Evolutionary conservation across 1,140 invertebrate genomes (phyloP), one percentile per base, ranked within the genome.

Genomic region (Doryteuthis pealeii): DNA sequence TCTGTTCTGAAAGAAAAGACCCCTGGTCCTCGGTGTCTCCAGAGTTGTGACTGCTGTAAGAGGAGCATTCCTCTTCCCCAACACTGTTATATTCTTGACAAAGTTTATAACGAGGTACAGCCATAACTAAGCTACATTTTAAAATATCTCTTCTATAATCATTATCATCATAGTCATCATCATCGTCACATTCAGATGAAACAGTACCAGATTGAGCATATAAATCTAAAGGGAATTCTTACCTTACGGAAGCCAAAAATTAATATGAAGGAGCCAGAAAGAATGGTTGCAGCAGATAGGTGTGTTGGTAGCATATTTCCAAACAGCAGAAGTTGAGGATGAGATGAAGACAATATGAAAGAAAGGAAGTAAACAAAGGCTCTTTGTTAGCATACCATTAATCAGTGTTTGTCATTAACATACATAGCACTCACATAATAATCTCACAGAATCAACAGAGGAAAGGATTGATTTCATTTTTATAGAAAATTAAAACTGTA

Each of bases 171-270:
- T 71, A 68, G 73, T 81, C 79, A 80, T 77, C 73, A 79, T 83
- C 83, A 73, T n/a, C 10, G 18, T 62, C 54, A 62, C 54, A 40
- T 40, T 40, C 35, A 5, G 35, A 40, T 10, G 10, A 3, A 10
- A 10, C 4, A 40, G 10, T 40, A 40, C 3, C 35, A 40, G 35
- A 40, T 10, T 40, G 35, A 40, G 35, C 35, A 40, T 40, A 40
- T 40, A 40, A 40, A 5, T 40, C 35, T 62, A 22, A 28, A 62
- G 54, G 1, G 26, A 75, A 71, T 76, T 79, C 85, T 86, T 86
- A 86, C 85, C 85, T 86, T 86, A 81, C 82, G 81, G 75, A 78
- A 76, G 85, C 84, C 84, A 82, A 78, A 75, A 58, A 75, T 28
- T 65, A 71, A 62, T 54, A 65, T 68, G 66, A 28, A 71, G 43